Base-by-base conservation (phyloP, 1,140 invertebrate genomes). In the Lutraria rhynchaena region DNA sequence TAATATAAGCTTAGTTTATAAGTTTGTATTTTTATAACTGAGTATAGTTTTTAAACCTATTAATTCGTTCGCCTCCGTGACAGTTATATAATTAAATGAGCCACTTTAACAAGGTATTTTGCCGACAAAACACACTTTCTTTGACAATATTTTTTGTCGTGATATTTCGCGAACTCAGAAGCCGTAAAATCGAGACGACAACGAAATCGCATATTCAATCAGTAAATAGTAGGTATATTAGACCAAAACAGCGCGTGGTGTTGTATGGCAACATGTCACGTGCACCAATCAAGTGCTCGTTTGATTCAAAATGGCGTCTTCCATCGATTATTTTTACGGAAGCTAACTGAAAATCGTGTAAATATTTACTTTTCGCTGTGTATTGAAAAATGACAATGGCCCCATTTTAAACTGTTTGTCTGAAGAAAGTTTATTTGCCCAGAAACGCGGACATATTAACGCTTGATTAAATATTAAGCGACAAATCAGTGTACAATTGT, bases 281-380 rank as follows among this genome's bases (percentile, higher is more conserved):
- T 77, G 60, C 29, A 53, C 61, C 75, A 77, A 77, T 77, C 74
- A 77, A 33, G 75, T 77, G 75, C 75, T 27, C 75, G 63, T 37
- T 51, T 35, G 7, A 41, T 65, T 19, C 75, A 77, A 77, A 67
- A 77, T 77, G 75, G 75, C 75, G 60, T 29, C 61, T 24, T 37
- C 75, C 75, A 77, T 77, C 67, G 60, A 77, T 67, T 77, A 65
- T n/a, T 37, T 15, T 63, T 33, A 17, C 51, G 1, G 22, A 46
- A n/a, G 37, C 31, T 24, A n/a, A 75, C 31, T 17, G 27, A 55
- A 35, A 27, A 22, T 41, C 4, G 67, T 35, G 35, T 77, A 67
- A 55, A 63, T 60, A 61, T 49, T 51, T n/a, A 63, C 41, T 33
- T 37, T 27, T 33, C n/a, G n/a, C 17, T 35, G 31, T 65, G 61